These are phyloP conservation scores for Phymanthus crucifer DNA, from an alignment of 92 coral and sea anemone species.

Conservation along the genomic window DNA sequence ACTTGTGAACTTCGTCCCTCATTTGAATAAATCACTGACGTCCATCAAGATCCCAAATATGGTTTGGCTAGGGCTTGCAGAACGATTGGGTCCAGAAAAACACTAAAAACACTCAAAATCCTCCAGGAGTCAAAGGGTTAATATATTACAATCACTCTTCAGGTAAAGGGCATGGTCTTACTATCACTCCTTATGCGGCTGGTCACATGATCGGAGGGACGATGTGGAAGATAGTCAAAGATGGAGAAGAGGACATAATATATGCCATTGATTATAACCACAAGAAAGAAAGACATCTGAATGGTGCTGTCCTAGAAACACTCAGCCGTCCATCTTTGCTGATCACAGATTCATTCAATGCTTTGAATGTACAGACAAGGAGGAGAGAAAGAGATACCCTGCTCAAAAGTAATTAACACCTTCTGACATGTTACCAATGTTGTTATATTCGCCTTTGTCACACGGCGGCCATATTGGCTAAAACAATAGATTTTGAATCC, in stretches of 20 bases:
- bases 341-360: slow-evolving; percentile 93
- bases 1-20: too few species aligned
- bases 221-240: slow-evolving; percentile 99
- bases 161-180: slow-evolving; percentile 98
- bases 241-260: slow-evolving; percentile 97
- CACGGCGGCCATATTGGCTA: too few species aligned
- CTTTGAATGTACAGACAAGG: slow-evolving; percentile 89
- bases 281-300: slow-evolving; percentile 95
- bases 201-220: slow-evolving; percentile 99
- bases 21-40: too few species aligned
- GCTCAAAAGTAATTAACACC: slow-evolving; percentile 73
- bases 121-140: too few species aligned
- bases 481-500: too few species aligned
- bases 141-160: too few species aligned
- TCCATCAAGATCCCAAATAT: too few species aligned
- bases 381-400: slow-evolving; percentile 94
- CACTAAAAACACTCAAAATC: too few species aligned
- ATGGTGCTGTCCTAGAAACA: slow-evolving; percentile 96
- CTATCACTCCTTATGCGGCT: slow-evolving; percentile 98
- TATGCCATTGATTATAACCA: slow-evolving; percentile 99
- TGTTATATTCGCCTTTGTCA: too few species aligned
- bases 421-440: too few species aligned
- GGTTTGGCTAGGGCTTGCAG: too few species aligned
- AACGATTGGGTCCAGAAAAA: too few species aligned
- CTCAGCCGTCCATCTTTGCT: slow-evolving; percentile 89